These are phyloP conservation scores for Rhynchotus rufescens DNA, from an alignment of 2,797 vertebrate species.

Conservation along the genomic window DNA sequence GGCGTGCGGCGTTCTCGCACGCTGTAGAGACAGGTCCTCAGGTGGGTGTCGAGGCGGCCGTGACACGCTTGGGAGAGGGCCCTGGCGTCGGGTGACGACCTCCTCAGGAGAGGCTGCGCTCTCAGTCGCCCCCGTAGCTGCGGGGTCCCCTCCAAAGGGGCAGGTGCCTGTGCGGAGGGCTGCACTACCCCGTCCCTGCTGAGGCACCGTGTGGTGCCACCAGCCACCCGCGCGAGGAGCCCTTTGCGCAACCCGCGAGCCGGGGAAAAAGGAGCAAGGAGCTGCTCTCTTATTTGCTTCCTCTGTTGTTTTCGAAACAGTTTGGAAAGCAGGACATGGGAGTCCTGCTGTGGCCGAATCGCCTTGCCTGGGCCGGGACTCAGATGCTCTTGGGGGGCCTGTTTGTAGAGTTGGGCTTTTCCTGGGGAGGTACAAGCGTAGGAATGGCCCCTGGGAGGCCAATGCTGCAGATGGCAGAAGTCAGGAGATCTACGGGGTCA, in stretches of 20 bases:
- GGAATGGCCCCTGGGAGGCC: background rate
- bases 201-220: no score
- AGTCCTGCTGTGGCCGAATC: accelerated
- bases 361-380: accelerated
- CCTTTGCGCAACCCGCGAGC: background rate
- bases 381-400: background rate
- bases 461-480: background rate
- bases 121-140: no score
- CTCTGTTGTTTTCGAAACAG: background rate
- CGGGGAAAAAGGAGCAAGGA: background rate
- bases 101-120: background rate
- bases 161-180: no score
- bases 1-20: background rate
- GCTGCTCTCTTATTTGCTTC: background rate
- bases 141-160: no score
- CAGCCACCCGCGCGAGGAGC: no score
- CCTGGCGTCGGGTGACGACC: background rate
- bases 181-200: no score
- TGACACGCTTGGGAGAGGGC: background rate
- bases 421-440: background rate
- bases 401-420: background rate
- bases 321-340: no score
- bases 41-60: accelerated
- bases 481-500: background rate
- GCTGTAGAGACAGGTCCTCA: background rate